A percentile compares a stretch with the other conserved stretches of the same genome.
Evolutionary conservation across 2,888 invertebrate species (phyloP).

Genomic region (Clostera curtula): DNA sequence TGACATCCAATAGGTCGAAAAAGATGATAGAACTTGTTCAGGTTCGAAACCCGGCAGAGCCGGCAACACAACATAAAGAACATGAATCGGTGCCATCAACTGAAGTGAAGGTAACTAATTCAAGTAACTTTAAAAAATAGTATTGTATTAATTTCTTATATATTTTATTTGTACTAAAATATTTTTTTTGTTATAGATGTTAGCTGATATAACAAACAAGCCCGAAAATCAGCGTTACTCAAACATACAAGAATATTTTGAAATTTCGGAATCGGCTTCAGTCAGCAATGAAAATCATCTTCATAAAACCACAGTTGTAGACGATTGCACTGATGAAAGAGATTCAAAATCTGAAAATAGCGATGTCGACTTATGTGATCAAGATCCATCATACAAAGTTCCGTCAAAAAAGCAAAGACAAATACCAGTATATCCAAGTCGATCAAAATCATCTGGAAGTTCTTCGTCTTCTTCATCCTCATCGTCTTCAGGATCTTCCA

Average conservation of each 20-base stretch:
- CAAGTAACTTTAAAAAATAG: slow-evolving; percentile 1
- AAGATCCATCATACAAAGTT: slow-evolving; percentile 8
- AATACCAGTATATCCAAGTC: too few species aligned
- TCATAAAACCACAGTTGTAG: slow-evolving; percentile 6
- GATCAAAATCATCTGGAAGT: slow-evolving; percentile 7
- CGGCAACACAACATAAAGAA: slow-evolving; percentile 4
- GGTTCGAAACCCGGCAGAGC: slow-evolving; percentile 6
- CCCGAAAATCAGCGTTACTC: slow-evolving; percentile 9
- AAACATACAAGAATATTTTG: slow-evolving; percentile 4
- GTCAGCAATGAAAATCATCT: too few species aligned
- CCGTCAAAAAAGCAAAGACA: slow-evolving; percentile 6
- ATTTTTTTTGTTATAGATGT: slow-evolving; percentile 9
- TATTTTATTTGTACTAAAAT: slow-evolving; percentile 1
- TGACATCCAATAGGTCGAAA: slow-evolving; percentile 9
- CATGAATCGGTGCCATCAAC: slow-evolving; percentile 7
- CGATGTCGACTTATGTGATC: slow-evolving; percentile 12
- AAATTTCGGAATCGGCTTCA: too few species aligned
- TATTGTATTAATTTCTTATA: slow-evolving; percentile 1
- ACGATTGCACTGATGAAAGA: slow-evolving; percentile 7
- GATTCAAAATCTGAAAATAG: slow-evolving; percentile 6
- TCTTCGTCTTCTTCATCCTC: slow-evolving; percentile 9
- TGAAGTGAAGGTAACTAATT: slow-evolving; percentile 6
- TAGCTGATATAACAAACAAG: slow-evolving; percentile 10
- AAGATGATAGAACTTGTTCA: slow-evolving; percentile 9
- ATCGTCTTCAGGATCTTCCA: slow-evolving; percentile 8